These are phyloP conservation scores for Helarctos malayanus DNA, from an alignment of 2,797 vertebrate genomes.

Conservation along the genomic window DNA sequence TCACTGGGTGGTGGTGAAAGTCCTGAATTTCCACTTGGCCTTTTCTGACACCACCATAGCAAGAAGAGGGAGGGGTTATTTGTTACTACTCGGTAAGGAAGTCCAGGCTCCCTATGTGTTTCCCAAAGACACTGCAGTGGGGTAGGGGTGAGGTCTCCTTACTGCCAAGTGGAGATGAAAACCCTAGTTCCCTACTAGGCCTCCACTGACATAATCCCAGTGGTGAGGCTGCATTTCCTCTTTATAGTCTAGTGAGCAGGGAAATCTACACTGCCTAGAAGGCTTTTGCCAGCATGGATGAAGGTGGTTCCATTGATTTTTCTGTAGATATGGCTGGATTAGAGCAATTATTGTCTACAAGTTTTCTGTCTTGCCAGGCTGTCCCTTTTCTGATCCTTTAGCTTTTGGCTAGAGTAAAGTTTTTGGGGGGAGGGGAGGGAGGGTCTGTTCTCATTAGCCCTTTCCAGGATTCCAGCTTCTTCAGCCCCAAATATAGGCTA, in stretches of 20 bases:
- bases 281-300: neutral
- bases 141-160: neutral
- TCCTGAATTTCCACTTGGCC: neutral
- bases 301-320: neutral
- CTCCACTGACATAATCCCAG: neutral
- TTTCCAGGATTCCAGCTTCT: neutral
- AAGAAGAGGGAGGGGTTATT: too few species aligned
- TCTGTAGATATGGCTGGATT: neutral
- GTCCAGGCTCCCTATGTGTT: neutral
- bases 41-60: neutral
- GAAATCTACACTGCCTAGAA: neutral
- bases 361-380: neutral
- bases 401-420: neutral
- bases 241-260: accelerated
- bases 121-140: neutral
- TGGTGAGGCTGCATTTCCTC: neutral
- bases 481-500: neutral
- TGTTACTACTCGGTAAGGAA: neutral
- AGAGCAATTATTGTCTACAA: too few species aligned
- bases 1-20: neutral
- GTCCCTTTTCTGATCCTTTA: neutral
- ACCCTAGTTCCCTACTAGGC: neutral
- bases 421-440: neutral
- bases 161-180: neutral
- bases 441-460: neutral